These are phyloP conservation scores for Sprattus sprattus DNA, from an alignment of 2,113 vertebrate genomes.

Conservation along the genomic window DNA sequence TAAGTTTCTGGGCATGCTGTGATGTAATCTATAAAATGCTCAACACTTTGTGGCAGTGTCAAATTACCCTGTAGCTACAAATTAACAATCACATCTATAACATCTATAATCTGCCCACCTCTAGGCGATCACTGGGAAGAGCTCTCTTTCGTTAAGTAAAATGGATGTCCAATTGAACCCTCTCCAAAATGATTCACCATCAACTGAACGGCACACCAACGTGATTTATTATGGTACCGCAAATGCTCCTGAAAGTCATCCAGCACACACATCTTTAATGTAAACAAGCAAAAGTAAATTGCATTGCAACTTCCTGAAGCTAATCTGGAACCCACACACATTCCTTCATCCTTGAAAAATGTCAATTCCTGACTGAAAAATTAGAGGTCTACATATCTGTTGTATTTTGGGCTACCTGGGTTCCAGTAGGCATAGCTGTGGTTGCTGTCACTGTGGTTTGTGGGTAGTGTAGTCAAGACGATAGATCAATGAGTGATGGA, in stretches of 20 bases:
- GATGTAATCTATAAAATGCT: background rate
- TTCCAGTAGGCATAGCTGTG: background rate
- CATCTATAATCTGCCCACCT: background rate
- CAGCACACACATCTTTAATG: background rate
- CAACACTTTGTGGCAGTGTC: background rate
- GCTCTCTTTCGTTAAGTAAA: background rate
- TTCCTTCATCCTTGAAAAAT: background rate
- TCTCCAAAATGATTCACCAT: conserved; percentile 12
- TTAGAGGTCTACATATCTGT: background rate
- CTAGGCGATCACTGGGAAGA: background rate
- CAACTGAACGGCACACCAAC: background rate
- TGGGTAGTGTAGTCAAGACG: too few species aligned
- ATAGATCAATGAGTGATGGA: too few species aligned
- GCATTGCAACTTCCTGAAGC: background rate
- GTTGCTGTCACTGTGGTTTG: background rate
- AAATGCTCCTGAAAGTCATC: background rate
- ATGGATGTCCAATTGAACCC: conserved; percentile 8
- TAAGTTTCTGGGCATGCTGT: background rate
- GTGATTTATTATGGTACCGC: background rate
- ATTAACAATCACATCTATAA: background rate
- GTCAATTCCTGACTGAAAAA: background rate
- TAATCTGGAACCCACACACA: background rate
- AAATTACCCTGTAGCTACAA: background rate
- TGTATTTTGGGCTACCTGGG: too few species aligned
- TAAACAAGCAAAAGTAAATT: background rate